Base-by-base conservation (phyloP, 92 coral and sea anemone species). In the Palythoa grandiflora region DNA sequence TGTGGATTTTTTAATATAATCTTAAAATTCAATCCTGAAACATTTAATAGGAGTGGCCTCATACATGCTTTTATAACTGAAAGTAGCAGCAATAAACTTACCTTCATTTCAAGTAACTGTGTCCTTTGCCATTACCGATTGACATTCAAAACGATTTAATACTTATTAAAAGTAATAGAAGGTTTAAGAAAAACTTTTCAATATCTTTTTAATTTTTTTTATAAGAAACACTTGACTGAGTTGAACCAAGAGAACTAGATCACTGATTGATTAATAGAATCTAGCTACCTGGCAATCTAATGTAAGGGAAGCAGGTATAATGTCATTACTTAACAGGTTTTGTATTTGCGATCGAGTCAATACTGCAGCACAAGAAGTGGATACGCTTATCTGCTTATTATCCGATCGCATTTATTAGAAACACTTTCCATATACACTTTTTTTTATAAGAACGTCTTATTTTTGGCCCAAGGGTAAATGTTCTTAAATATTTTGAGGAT, bases 261-360 rank as follows among this genome's bases (percentile, higher is more conserved):
- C 28, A 28, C 28, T 28, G 6, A 2, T 14, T 77, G 83, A 51
- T 77, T n/a, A 54, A 11, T 20, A 70, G 15, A 35, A 20, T 17
- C 15, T 20, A 47, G 35, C 12, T 55, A 77, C 50, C 83, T n/a
- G 68, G 53, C 50, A 2, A 14, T 73, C 78, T n/a, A 73, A 16
- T 3, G 40, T 17, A 39, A 8, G n/a, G 15, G 20, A 44, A 38
- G 55, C 83, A 77, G 83, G 83, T 77, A 54, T 35, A 68, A 28
- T 53, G 68, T 54, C 81, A 77, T n/a, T 53, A 4, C 44, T 53
- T 59, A 36, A n/a, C 83, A 77, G 83, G 83, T 77, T 54, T 77
- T 47, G 6, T 35, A 70, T 11, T 28, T 36, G 15, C 38, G 15
- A 10, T 35, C 47, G 35, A 5, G 75, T 35, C 47, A 35, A 17